Evolutionary conservation across 2,888 invertebrate genomes (phyloP).

Genomic region (Tetragonisca angustula): DNA sequence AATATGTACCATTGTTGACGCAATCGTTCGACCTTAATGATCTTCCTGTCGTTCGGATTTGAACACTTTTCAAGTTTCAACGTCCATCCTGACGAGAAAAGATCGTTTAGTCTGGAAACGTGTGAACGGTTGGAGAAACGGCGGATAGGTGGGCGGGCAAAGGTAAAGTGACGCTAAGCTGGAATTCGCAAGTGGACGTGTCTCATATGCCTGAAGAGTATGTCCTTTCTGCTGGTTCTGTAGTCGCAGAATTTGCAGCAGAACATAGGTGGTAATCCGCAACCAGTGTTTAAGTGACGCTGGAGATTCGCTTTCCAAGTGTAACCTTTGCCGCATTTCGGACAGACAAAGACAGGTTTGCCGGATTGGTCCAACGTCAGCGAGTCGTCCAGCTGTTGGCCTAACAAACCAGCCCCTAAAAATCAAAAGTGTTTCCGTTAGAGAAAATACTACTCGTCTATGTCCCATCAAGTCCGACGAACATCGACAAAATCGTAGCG

Average conservation of each 20-base stretch:
- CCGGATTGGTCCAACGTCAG: slow-evolving; percentile 30
- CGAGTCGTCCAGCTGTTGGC: slow-evolving; percentile 45
- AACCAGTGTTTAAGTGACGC: slow-evolving; percentile 84
- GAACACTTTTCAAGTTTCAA: neutral
- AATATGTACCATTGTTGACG: slow-evolving; percentile 3
- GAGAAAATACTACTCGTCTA: neutral
- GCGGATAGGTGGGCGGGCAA: too few relatives aligned
- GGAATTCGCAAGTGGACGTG: slow-evolving; percentile 56
- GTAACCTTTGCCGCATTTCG: slow-evolving; percentile 82
- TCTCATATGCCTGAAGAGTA: slow-evolving; percentile 75
- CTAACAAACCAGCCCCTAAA: slow-evolving; percentile 55
- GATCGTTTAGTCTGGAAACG: neutral
- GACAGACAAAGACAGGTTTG: slow-evolving; percentile 72
- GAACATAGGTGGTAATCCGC: slow-evolving; percentile 75
- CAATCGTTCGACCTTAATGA: neutral
- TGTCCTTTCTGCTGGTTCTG: slow-evolving; percentile 73
- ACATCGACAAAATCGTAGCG: neutral
- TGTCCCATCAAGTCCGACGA: neutral
- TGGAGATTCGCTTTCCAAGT: slow-evolving; percentile 79
- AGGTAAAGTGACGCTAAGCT: slow-evolving; percentile 15
- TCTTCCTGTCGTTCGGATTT: neutral
- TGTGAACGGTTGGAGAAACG: neutral
- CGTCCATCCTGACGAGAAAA: neutral
- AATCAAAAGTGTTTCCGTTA: slow-evolving; percentile 59
- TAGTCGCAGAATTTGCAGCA: slow-evolving; percentile 76